Evolutionary conservation across 2,797 vertebrate species (phyloP).

Genomic region (Channallabes apus): DNA sequence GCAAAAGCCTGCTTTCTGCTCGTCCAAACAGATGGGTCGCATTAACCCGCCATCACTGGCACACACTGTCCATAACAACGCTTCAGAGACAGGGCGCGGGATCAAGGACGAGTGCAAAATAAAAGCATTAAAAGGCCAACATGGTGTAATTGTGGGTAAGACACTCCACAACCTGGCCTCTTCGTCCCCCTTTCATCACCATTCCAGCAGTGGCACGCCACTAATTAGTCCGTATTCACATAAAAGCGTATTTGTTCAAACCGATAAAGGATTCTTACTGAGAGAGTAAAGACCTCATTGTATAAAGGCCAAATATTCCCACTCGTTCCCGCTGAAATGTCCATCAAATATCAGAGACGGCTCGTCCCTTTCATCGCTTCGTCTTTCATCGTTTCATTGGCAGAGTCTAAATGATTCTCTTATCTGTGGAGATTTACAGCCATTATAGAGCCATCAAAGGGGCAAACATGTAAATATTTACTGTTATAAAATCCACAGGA

Average conservation of each 20-base stretch:
- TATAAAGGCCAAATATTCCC: background rate
- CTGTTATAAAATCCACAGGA: background rate
- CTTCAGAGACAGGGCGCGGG: constrained; percentile 41
- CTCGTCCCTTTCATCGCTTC: background rate
- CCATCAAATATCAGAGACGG: background rate
- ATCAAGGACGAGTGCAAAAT: constrained; percentile 54
- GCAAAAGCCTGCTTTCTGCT: constrained; percentile 42
- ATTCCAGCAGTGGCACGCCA: background rate
- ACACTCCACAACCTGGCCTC: background rate
- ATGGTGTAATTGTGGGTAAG: constrained; percentile 39
- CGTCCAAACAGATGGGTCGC: constrained; percentile 53
- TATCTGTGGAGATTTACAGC: background rate
- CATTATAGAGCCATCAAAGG: background rate
- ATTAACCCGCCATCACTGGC: constrained; percentile 53
- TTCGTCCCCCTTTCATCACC: constrained; percentile 7
- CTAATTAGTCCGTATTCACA: constrained; percentile 46
- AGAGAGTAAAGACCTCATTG: background rate
- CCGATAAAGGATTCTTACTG: constrained; percentile 27
- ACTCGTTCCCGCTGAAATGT: background rate
- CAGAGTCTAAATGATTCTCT: background rate
- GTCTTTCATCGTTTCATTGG: background rate
- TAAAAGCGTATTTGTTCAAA: constrained; percentile 35
- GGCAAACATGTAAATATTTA: background rate
- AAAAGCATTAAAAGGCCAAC: constrained; percentile 42
- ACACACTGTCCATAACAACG: constrained; percentile 39